Evolutionary conservation across 2,888 invertebrate genomes (phyloP), one percentile per base, ranked within the genome.

Genomic region (Drosophila colorata): DNA sequence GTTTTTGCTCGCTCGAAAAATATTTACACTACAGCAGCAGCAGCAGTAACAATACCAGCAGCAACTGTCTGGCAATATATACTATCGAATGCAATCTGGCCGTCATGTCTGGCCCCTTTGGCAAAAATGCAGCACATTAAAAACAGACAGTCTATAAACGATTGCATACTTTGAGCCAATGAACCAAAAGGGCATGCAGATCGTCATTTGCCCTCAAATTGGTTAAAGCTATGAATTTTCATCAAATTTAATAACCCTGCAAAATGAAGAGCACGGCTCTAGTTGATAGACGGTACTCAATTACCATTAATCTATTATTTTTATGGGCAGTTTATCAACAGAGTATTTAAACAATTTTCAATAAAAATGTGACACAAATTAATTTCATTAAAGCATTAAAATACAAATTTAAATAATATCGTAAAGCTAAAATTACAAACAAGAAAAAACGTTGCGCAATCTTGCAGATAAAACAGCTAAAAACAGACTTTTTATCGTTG

Each of bases 1-100:
- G 67, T 74, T 81, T 84, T 77, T 57, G 60, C 75, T 69, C 63
- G 60, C 63, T 80, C 51, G 33, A 28, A 70, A 70, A 78, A 83
- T 86, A 80, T 86, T 83, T 80, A 37, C 53, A 23, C 49, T 49
- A 11, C 53, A 38, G 43, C 51, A 47, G 41, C 56, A 49, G 44
- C 51, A 61, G 52, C 33, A 20, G 20, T 20, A 20, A 20, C 20
- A 20, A 20, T 2, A 20, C 20, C 20, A 20, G 20, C 20, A 20
- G 20, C 20, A 37, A 37, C 11, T 49, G 52, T 58, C 59, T 61
- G 53, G 44, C 35, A 63, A 47, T 20, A 48, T 70, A 59, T 73
- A 59, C 47, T 47, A 16, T 59, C 53, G 67, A 67, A 61, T 69
- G 67, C 69, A 72, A 52, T 40, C 57, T 66, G 65, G 31, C 49